These are phyloP conservation scores for Magallana ariakensis DNA, from an alignment of 1,140 invertebrate species.

Conservation along the genomic window DNA sequence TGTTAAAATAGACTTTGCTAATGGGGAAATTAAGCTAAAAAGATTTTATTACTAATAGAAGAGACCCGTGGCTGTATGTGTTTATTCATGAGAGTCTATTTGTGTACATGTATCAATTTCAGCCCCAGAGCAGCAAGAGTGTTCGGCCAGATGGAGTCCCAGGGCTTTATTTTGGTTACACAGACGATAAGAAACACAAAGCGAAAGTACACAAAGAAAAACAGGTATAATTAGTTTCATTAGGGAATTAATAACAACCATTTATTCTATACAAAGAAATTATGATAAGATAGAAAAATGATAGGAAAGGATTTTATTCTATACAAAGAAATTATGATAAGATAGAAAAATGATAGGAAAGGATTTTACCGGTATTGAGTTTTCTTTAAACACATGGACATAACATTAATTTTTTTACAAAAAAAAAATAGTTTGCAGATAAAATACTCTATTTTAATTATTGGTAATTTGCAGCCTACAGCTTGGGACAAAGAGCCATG, in stretches of 20 bases:
- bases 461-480: conserved; percentile 59
- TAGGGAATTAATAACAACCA: not conserved
- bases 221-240: conserved; percentile 43
- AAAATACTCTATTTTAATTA: not conserved
- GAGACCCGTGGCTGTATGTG: too few relatives aligned
- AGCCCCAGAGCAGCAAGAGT: conserved; percentile 40
- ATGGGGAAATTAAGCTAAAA: too few relatives aligned
- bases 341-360: too few relatives aligned
- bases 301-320: not conserved
- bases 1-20: too few relatives aligned
- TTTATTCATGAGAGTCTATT: not conserved
- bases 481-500: conserved; percentile 74
- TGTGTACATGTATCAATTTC: not conserved
- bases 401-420: not conserved
- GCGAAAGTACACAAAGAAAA: conserved; percentile 49
- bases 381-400: too few relatives aligned
- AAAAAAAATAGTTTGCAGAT: not conserved
- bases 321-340: too few relatives aligned
- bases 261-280: not conserved
- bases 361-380: too few relatives aligned
- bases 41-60: too few relatives aligned
- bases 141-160: conserved; percentile 60
- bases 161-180: conserved; percentile 55
- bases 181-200: conserved; percentile 56
- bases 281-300: not conserved